These are phyloP conservation scores for Antennarius maculatus DNA, from an alignment of 2,797 vertebrate species.

Conservation along the genomic window DNA sequence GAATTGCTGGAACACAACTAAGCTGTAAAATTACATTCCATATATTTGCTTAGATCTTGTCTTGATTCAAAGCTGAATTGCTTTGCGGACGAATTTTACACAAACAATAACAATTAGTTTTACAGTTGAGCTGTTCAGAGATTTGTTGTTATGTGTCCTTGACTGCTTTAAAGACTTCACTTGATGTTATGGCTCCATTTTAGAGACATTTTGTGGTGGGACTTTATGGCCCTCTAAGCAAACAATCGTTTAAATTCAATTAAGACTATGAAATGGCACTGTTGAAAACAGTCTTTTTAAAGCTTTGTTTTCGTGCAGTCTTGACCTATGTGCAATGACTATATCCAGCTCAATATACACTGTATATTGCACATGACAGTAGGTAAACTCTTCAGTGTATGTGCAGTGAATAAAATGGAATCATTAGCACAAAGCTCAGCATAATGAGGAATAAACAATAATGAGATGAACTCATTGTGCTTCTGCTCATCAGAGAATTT, in stretches of 20 bases:
- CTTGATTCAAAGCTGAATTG: slow-evolving; percentile 58
- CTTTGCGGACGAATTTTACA: slow-evolving; percentile 58
- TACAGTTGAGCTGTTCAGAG: slow-evolving; percentile 74
- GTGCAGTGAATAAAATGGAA: slow-evolving; percentile 65
- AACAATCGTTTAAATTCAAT: slow-evolving; percentile 81
- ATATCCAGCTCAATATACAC: slow-evolving; percentile 27
- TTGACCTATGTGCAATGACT: slow-evolving; percentile 63
- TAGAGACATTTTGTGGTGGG: slow-evolving; percentile 59
- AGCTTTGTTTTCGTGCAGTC: slow-evolving; percentile 63
- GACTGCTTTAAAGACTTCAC: slow-evolving; percentile 75
- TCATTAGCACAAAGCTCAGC: slow-evolving; percentile 61
- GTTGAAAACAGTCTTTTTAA: slow-evolving; percentile 62
- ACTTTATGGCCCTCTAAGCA: slow-evolving; percentile 72
- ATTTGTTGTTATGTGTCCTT: slow-evolving; percentile 75
- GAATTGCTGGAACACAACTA: slow-evolving; percentile 55
- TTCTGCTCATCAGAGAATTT: slow-evolving; percentile 65
- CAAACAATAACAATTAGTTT: slow-evolving; percentile 73
- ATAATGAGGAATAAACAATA: slow-evolving; percentile 74
- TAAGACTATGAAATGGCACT: slow-evolving; percentile 66
- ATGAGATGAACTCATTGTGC: slow-evolving; percentile 60
- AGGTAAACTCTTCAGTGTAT: slow-evolving; percentile 48
- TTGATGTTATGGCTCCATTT: slow-evolving; percentile 72
- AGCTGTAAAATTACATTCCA: slow-evolving; percentile 59
- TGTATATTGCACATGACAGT: slow-evolving; percentile 33
- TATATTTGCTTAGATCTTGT: slow-evolving; percentile 60